These are phyloP conservation scores for Megaleporinus macrocephalus DNA, from an alignment of 2,113 vertebrate species.

Conservation along the genomic window DNA sequence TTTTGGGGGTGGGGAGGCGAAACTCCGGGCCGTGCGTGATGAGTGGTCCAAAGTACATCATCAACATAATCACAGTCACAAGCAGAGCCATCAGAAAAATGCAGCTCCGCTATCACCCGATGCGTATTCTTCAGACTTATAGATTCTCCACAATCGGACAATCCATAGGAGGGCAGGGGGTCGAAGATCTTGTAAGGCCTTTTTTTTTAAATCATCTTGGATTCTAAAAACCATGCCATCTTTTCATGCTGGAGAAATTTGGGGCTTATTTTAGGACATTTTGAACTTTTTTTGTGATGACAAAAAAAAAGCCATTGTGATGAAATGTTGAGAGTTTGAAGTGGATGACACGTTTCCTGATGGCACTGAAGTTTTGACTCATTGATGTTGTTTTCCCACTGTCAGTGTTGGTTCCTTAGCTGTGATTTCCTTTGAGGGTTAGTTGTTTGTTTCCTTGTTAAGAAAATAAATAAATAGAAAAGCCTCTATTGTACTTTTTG, in stretches of 20 bases:
- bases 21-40: not conserved
- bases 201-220: no score
- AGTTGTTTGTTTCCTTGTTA: conserved; percentile 26
- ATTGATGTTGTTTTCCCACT: conserved; percentile 28
- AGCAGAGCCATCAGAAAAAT: conserved; percentile 12
- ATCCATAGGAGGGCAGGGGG: not conserved
- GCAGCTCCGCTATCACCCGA: not conserved
- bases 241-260: not conserved
- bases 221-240: not conserved
- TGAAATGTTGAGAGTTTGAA: conserved; percentile 23
- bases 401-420: conserved; percentile 19
- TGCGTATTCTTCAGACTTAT: conserved; percentile 5
- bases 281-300: conserved; percentile 1
- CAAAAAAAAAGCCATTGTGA: conserved; percentile 19
- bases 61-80: conserved; percentile 32
- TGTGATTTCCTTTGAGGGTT: conserved; percentile 35
- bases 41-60: not conserved
- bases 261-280: not conserved
- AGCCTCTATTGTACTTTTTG: conserved; percentile 2
- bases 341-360: conserved; percentile 30
- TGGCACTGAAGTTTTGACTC: not conserved
- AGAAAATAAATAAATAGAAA: no score
- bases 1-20: conserved; percentile 46
- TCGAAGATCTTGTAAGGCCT: no score
- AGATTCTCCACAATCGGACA: not conserved